Evolutionary conservation across 2,113 vertebrate species (phyloP).

Genomic region (Vimba vimba): DNA sequence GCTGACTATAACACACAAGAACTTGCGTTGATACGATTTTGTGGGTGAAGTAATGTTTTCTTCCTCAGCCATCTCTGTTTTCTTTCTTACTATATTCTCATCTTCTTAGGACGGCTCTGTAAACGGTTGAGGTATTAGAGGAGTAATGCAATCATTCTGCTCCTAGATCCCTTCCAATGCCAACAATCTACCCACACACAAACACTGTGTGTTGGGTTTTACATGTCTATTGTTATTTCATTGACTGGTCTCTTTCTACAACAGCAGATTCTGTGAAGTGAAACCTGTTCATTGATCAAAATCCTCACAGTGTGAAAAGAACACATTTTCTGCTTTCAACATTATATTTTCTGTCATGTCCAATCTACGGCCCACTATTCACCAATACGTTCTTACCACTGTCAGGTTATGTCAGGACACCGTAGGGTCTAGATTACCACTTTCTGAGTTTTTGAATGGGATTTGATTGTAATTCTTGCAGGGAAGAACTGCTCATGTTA

Average conservation of each 20-base stretch:
- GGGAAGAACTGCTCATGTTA: not conserved
- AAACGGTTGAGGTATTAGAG: conserved; percentile 34
- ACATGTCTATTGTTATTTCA: conserved; percentile 43
- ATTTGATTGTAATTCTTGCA: not conserved
- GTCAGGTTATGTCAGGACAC: not conserved
- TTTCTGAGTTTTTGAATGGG: not conserved
- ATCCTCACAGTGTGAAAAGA: conserved; percentile 36
- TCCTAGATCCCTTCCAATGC: conserved; percentile 32
- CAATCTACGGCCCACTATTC: conserved; percentile 25
- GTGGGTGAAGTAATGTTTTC: conserved; percentile 36
- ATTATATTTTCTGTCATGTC: conserved; percentile 31
- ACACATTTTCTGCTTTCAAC: conserved; percentile 43
- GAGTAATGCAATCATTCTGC: conserved; percentile 50
- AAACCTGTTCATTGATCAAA: conserved; percentile 48
- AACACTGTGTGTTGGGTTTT: conserved; percentile 4
- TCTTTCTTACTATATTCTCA: conserved; percentile 20
- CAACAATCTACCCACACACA: conserved; percentile 1
- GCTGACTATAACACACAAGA: conserved; percentile 41
- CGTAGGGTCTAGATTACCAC: not conserved
- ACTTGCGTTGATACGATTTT: conserved; percentile 33
- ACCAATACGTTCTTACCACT: not conserved
- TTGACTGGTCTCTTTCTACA: conserved; percentile 37
- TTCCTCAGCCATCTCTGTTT: conserved; percentile 29
- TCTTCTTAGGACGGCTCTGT: conserved; percentile 8
- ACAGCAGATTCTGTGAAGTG: not conserved